A percentile compares a stretch with the other conserved stretches of the same genome.
phyloP scores from a whole-genome alignment of 37 sponge, comb jelly and placozoan genomes.

The Oscarella lobularis region DNA sequence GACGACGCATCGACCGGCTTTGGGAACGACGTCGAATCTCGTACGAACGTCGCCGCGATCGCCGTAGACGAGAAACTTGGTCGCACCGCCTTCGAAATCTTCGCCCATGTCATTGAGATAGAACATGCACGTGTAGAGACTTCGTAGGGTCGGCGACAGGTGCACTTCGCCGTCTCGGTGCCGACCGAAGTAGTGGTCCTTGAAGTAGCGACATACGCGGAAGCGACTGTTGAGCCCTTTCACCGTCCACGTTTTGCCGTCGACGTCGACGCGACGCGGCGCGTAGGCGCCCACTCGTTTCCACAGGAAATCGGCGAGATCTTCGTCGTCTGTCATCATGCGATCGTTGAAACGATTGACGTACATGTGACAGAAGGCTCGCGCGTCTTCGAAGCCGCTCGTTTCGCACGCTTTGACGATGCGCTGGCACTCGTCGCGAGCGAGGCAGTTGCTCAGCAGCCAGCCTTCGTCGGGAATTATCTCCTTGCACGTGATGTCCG shows the following conservation, averaged over 20 bases:
- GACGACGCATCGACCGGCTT: slow-evolving; percentile 59
- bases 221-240: slow-evolving; percentile 46
- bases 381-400: slow-evolving; percentile 47
- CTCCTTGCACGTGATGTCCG: slow-evolving; percentile 11
- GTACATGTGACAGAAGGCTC: slow-evolving; percentile 51
- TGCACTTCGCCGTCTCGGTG: slow-evolving; percentile 53
- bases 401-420: slow-evolving; percentile 36
- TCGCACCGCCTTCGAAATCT: slow-evolving; percentile 65
- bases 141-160: slow-evolving; percentile 11
- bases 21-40: slow-evolving; percentile 18
- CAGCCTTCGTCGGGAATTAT: slow-evolving; percentile 35
- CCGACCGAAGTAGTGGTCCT: slow-evolving; percentile 58
- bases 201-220: slow-evolving; percentile 58
- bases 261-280: slow-evolving; percentile 14
- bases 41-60: slow-evolving; percentile 11
- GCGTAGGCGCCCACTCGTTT: slow-evolving; percentile 33
- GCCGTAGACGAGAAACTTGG: slow-evolving; percentile 40
- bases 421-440: slow-evolving; percentile 41
- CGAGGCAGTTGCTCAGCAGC: slow-evolving; percentile 19
- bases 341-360: slow-evolving; percentile 47
- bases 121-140: slow-evolving; percentile 60
- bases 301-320: slow-evolving; percentile 57
- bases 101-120: slow-evolving; percentile 46
- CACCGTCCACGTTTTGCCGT: slow-evolving; percentile 25
- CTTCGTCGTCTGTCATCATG: slow-evolving; percentile 53